Percentiles rank a stretch among this genome's conserved stretches.
Conservation (phyloP, 2,888 invertebrate genomes). For the Leuctra nigra region DNA sequence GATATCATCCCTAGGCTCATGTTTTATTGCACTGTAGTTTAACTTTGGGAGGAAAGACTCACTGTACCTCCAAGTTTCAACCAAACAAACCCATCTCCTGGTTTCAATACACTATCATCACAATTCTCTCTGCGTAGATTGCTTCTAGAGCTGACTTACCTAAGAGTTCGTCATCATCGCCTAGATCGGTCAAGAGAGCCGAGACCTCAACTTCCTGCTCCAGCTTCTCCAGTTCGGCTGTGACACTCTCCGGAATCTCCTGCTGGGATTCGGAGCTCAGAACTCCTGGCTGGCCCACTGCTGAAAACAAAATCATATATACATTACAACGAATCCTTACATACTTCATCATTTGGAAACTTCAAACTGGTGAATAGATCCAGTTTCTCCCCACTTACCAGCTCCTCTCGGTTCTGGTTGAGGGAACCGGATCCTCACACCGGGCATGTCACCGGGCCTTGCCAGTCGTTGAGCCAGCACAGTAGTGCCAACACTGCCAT, state of each 20-base stretch:
- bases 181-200: constrained; percentile 74
- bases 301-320: background rate
- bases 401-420: background rate
- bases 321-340: background rate
- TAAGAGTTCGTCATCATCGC: constrained; percentile 79
- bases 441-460: constrained; percentile 1
- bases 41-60: too few species aligned
- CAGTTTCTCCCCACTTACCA: background rate
- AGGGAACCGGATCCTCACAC: background rate
- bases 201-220: constrained; percentile 65
- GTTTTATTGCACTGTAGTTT: too few species aligned
- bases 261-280: constrained; percentile 38
- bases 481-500: constrained; percentile 5
- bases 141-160: constrained; percentile 43
- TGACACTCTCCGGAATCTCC: constrained; percentile 60
- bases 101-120: too few species aligned
- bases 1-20: too few species aligned
- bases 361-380: background rate
- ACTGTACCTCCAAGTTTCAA: too few species aligned
- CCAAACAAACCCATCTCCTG: too few species aligned
- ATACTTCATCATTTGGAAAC: background rate
- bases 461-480: constrained; percentile 3
- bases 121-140: too few species aligned
- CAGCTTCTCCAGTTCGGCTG: constrained; percentile 59
- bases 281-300: constrained; percentile 23